Evolutionary conservation across 2,113 vertebrate genomes (phyloP).

Genomic region (Asarcornis scutulata): DNA sequence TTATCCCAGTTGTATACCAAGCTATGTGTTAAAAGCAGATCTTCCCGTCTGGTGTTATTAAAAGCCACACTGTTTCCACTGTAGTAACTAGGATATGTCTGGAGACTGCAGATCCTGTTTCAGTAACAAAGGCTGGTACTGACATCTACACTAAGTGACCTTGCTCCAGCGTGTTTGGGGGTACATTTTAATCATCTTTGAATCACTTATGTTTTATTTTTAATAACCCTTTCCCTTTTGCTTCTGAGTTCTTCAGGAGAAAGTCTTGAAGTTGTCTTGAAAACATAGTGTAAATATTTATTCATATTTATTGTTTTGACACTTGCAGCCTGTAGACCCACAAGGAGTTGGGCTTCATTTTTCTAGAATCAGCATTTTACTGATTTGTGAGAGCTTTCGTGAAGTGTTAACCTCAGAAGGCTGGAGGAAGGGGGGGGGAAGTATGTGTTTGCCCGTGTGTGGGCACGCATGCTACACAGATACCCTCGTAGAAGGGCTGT

Average conservation of each 20-base stretch:
- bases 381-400: neutral
- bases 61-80: neutral
- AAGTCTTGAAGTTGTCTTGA: neutral
- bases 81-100: neutral
- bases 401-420: neutral
- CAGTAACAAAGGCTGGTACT: neutral
- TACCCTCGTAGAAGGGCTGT: neutral
- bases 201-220: neutral
- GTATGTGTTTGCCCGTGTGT: neutral
- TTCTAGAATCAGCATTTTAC: slow-evolving; percentile 34
- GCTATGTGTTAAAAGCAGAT: neutral
- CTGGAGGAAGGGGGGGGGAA: neutral
- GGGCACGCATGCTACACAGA: neutral
- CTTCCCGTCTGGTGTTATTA: neutral
- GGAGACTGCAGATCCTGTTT: neutral
- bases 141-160: neutral
- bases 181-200: slow-evolving; percentile 15
- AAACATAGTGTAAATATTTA: neutral
- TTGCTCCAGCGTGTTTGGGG: neutral
- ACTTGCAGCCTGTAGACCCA: neutral
- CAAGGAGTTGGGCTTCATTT: neutral
- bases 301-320: slow-evolving; percentile 10
- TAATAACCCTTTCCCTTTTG: neutral
- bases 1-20: neutral
- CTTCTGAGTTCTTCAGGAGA: slow-evolving; percentile 1